Conservation (phyloP, 2,797 vertebrate genomes). For the Margarornis squamiger region DNA sequence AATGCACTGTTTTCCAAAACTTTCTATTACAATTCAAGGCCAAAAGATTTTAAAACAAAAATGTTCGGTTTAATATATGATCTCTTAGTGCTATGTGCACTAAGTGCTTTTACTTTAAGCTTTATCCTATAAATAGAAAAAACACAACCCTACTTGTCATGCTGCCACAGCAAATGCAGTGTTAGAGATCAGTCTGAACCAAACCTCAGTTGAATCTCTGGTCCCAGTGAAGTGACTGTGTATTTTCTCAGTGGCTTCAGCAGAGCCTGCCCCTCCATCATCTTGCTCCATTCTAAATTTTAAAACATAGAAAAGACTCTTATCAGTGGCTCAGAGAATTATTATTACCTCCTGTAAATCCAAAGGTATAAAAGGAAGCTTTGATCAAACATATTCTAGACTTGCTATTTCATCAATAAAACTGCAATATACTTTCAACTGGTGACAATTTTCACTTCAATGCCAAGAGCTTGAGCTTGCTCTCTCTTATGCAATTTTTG, state of each 20-base stretch:
- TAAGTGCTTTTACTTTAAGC: not conserved
- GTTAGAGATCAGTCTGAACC: not conserved
- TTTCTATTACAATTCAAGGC: not conserved
- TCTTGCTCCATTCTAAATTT: not conserved
- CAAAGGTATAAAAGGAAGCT: not conserved
- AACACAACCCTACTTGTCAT: not conserved
- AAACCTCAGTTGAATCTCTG: not conserved
- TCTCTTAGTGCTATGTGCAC: not conserved
- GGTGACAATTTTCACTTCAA: not conserved
- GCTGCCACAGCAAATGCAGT: not conserved
- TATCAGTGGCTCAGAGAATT: not conserved
- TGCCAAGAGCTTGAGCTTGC: not conserved
- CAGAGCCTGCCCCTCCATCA: not conserved
- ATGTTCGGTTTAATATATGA: not conserved
- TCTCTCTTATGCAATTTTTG: not conserved
- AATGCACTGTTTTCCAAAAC: not conserved
- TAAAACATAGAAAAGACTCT: rapidly evolving
- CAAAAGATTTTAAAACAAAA: not conserved
- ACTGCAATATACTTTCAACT: not conserved
- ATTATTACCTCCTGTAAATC: not conserved
- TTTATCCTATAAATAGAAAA: not conserved
- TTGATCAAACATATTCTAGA: not conserved
- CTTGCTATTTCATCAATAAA: not conserved
- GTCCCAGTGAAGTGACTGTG: not conserved
- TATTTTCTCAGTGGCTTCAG: not conserved